Percentiles rank a stretch among this genome's conserved stretches.
phyloP scores from a whole-genome alignment of 1,140 invertebrate genomes.

The Drosophila mayri region DNA sequence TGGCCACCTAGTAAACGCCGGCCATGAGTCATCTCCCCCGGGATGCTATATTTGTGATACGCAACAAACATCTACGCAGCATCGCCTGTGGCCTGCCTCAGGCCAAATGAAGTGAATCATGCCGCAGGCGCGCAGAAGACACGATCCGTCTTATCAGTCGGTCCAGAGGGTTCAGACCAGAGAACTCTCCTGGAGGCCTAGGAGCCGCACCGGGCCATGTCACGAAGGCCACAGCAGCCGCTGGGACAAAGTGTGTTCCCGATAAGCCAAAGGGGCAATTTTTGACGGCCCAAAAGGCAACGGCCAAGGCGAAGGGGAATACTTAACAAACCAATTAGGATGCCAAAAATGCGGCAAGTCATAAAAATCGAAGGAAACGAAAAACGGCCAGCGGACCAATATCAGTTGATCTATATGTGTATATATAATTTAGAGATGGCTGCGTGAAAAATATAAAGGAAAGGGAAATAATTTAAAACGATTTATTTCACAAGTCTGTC shows the following conservation, averaged over 20 bases:
- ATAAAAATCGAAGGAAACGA: slow-evolving; percentile 48
- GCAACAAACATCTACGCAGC: slow-evolving; percentile 20
- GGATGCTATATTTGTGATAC: slow-evolving; percentile 24
- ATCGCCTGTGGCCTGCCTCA: slow-evolving; percentile 55
- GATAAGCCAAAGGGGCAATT: slow-evolving; percentile 67
- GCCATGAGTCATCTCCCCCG: slow-evolving; percentile 38
- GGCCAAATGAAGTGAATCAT: slow-evolving; percentile 72
- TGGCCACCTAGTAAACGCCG: slow-evolving; percentile 65
- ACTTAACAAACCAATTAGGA: slow-evolving; percentile 84
- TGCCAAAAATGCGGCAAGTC: slow-evolving; percentile 75
- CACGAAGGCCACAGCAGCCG: slow-evolving; percentile 42
- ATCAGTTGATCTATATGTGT: slow-evolving; percentile 66
- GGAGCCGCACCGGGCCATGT: slow-evolving; percentile 21
- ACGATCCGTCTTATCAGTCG: slow-evolving; percentile 67
- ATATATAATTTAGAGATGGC: slow-evolving; percentile 35
- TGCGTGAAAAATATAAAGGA: background rate
- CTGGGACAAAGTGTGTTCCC: slow-evolving; percentile 73
- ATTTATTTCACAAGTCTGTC: background rate
- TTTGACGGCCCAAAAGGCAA: slow-evolving; percentile 46
- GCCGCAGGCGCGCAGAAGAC: slow-evolving; percentile 47
- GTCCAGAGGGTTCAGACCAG: slow-evolving; percentile 11
- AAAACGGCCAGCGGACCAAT: slow-evolving; percentile 53
- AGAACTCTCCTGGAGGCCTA: slow-evolving; percentile 56
- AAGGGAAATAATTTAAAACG: background rate
- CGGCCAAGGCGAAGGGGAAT: slow-evolving; percentile 34